These are phyloP conservation scores for Macrosiphum euphorbiae DNA, from an alignment of 2,888 invertebrate species.

Conservation along the genomic window DNA sequence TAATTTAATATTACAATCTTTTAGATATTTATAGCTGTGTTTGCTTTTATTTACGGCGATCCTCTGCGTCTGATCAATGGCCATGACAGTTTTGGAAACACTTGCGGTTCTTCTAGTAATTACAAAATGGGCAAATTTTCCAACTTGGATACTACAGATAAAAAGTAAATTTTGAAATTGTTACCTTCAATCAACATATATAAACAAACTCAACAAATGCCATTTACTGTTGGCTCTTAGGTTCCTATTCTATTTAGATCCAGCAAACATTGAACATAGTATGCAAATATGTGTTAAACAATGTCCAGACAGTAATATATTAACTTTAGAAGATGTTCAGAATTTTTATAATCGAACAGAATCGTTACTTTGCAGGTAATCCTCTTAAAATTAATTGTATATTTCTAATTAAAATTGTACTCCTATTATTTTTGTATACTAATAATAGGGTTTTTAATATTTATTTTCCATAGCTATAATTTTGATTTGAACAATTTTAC, in stretches of 20 bases:
- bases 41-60: slow-evolving; percentile 90
- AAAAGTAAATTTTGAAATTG: slow-evolving; percentile 72
- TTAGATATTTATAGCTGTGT: slow-evolving; percentile 86
- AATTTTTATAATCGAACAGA: slow-evolving; percentile 81
- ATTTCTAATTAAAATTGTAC: background rate
- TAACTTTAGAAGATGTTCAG: slow-evolving; percentile 78
- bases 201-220: background rate
- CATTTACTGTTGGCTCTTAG: slow-evolving; percentile 70
- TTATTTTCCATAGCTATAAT: slow-evolving; percentile 62
- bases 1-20: slow-evolving; percentile 67
- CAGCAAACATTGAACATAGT: slow-evolving; percentile 81
- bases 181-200: background rate
- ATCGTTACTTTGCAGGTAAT: slow-evolving; percentile 81
- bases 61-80: slow-evolving; percentile 89
- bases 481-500: slow-evolving; percentile 57
- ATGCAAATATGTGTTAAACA: slow-evolving; percentile 90
- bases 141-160: slow-evolving; percentile 84
- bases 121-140: slow-evolving; percentile 82
- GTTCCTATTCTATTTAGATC: slow-evolving; percentile 87
- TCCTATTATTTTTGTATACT: background rate
- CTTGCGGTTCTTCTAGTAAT: slow-evolving; percentile 88
- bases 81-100: slow-evolving; percentile 94
- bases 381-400: background rate
- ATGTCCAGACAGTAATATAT: slow-evolving; percentile 82
- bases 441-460: slow-evolving; percentile 32